Percentiles rank a stretch among this genome's conserved stretches.
Conservation (phyloP, 64 coral and sea anemone genomes). For the Anthopleura sola region DNA sequence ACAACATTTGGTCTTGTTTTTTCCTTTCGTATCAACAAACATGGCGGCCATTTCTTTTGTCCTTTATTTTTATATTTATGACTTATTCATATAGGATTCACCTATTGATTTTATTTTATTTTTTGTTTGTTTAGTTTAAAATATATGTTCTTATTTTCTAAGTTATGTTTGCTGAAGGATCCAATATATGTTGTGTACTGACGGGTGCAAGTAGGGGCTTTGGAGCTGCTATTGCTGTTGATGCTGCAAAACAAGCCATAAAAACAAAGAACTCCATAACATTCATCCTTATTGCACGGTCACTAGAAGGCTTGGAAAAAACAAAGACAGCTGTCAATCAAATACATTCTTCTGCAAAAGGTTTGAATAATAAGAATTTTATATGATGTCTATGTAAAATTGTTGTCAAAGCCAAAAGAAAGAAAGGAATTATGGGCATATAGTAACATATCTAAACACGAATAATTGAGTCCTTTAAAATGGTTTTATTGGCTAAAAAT, state of each 20-base stretch:
- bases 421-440: too few relatives aligned
- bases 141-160: neutral
- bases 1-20: too few relatives aligned
- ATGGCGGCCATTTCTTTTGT: neutral
- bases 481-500: too few relatives aligned
- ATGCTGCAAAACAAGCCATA: constrained; percentile 30
- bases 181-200: constrained; percentile 36
- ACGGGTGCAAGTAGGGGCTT: constrained; percentile 74
- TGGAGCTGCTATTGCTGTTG: constrained; percentile 33
- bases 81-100: too few relatives aligned
- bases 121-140: too few relatives aligned
- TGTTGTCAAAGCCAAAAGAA: too few relatives aligned
- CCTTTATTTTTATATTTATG: too few relatives aligned
- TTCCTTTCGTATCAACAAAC: too few relatives aligned
- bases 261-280: neutral
- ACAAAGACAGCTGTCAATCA: constrained; percentile 23
- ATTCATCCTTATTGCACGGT: constrained; percentile 43
- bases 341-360: constrained; percentile 25
- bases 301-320: constrained; percentile 29
- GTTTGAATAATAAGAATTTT: constrained; percentile 11
- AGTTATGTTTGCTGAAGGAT: constrained; percentile 20
- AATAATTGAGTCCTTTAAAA: too few relatives aligned
- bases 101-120: too few relatives aligned
- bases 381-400: neutral
- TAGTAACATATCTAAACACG: too few relatives aligned